Conservation (phyloP, 2,797 vertebrate genomes). For the Rachycentron canadum region DNA sequence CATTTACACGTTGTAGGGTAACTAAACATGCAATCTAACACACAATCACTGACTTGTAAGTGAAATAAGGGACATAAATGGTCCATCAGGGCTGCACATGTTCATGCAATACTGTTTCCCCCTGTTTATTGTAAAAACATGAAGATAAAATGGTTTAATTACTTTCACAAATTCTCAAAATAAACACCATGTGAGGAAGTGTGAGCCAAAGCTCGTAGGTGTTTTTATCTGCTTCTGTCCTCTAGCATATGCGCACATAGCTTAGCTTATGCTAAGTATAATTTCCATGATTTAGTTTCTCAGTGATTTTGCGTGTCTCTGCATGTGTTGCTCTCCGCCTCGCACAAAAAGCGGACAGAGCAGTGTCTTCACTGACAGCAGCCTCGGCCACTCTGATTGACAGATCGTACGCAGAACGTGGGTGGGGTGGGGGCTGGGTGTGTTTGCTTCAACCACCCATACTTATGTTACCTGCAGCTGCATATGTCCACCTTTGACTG, state of each 20-base stretch:
- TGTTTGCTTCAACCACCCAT: conserved; percentile 19
- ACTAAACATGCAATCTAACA: not conserved
- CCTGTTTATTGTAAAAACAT: not conserved
- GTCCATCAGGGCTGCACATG: not conserved
- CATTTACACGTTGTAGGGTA: not conserved
- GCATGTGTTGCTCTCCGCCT: conserved; percentile 6
- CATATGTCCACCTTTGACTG: conserved; percentile 16
- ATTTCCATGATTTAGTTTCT: conserved; percentile 16
- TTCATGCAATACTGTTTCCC: not conserved
- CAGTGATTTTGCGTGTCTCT: conserved; percentile 26
- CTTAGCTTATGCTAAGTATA: conserved; percentile 14
- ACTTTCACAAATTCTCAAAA: conserved; percentile 35
- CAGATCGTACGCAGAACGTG: conserved; percentile 1
- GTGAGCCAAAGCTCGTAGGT: conserved; percentile 50
- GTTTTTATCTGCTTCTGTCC: conserved; percentile 44
- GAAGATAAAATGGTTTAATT: conserved; percentile 8
- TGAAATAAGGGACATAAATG: not conserved
- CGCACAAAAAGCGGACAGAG: not conserved
- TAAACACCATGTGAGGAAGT: conserved; percentile 24
- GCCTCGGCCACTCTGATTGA: conserved; percentile 15
- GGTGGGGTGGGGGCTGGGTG: too few species aligned
- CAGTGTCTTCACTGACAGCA: not conserved
- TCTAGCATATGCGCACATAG: conserved; percentile 48
- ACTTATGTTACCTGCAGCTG: not conserved
- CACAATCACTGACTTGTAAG: not conserved